phyloP scores from a whole-genome alignment of 2,888 invertebrate genomes.

The Calameuta filiformis region DNA sequence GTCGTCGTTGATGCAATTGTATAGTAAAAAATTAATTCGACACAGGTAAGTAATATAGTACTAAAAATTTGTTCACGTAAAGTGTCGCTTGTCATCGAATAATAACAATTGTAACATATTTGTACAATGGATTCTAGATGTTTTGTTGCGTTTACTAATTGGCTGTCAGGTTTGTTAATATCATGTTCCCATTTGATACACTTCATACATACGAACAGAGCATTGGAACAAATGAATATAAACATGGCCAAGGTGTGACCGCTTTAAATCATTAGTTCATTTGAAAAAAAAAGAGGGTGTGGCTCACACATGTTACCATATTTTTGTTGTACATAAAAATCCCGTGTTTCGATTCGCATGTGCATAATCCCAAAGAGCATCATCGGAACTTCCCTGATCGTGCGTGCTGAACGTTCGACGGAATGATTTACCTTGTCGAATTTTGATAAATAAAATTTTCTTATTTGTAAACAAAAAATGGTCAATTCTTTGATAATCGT shows the following conservation, averaged over 20 bases:
- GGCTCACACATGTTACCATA: slow-evolving; percentile 36
- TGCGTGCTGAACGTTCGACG: background rate
- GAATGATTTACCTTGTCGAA: background rate
- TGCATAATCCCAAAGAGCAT: slow-evolving; percentile 24
- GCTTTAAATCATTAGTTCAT: slow-evolving; percentile 39
- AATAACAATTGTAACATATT: background rate
- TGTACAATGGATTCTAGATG: slow-evolving; percentile 9
- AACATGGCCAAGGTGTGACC: slow-evolving; percentile 27
- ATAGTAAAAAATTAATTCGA: background rate
- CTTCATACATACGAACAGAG: slow-evolving; percentile 16
- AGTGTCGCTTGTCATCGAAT: background rate
- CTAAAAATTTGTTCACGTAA: slow-evolving; percentile 1
- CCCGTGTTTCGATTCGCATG: slow-evolving; percentile 33
- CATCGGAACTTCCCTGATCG: background rate
- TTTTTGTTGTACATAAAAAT: slow-evolving; percentile 38
- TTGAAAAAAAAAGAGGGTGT: slow-evolving; percentile 40
- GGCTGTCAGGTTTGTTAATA: slow-evolving; percentile 59
- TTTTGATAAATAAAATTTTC: background rate
- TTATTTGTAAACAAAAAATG: background rate
- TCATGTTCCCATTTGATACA: slow-evolving; percentile 29
- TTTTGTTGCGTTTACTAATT: slow-evolving; percentile 54
- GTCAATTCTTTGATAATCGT: background rate
- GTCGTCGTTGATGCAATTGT: background rate
- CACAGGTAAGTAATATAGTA: slow-evolving; percentile 19
- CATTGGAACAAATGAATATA: slow-evolving; percentile 1